These are phyloP conservation scores for Nycteola revayana DNA, from an alignment of 2,888 invertebrate species.

Conservation along the genomic window DNA sequence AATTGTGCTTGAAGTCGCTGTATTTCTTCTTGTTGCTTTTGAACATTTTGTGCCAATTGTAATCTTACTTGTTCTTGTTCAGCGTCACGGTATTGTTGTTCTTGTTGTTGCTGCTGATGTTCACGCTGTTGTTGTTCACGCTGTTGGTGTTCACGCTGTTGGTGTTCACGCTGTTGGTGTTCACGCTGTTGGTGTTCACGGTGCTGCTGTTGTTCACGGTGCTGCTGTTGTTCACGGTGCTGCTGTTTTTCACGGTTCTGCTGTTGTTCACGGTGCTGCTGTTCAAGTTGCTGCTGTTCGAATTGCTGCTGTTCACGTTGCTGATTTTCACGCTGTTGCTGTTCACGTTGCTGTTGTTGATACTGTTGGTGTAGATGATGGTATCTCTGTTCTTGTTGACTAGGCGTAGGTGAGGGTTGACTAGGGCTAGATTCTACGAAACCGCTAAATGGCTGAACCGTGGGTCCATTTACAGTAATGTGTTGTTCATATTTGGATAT, in stretches of 20 bases:
- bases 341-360: slow-evolving; percentile 28
- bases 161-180: slow-evolving; percentile 47
- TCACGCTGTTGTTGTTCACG: slow-evolving; percentile 50
- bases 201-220: slow-evolving; percentile 35
- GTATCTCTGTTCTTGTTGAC: slow-evolving; percentile 32
- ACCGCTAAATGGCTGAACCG: slow-evolving; percentile 48
- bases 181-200: slow-evolving; percentile 44
- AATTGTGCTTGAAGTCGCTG: slow-evolving; percentile 71
- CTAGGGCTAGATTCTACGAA: slow-evolving; percentile 45
- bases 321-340: slow-evolving; percentile 28
- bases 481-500: slow-evolving; percentile 92
- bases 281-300: slow-evolving; percentile 26
- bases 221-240: slow-evolving; percentile 31
- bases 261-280: slow-evolving; percentile 31
- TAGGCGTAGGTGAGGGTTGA: slow-evolving; percentile 31
- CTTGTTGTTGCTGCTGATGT: slow-evolving; percentile 45
- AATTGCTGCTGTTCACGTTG: slow-evolving; percentile 31
- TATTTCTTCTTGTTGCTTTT: slow-evolving; percentile 79
- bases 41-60: slow-evolving; percentile 70
- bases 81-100: slow-evolving; percentile 62
- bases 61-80: slow-evolving; percentile 68
- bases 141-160: slow-evolving; percentile 41
- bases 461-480: slow-evolving; percentile 80
- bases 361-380: slow-evolving; percentile 27
- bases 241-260: slow-evolving; percentile 38